Evolutionary conservation across 2,888 invertebrate species (phyloP).

Genomic region (Papilio demoleus): DNA sequence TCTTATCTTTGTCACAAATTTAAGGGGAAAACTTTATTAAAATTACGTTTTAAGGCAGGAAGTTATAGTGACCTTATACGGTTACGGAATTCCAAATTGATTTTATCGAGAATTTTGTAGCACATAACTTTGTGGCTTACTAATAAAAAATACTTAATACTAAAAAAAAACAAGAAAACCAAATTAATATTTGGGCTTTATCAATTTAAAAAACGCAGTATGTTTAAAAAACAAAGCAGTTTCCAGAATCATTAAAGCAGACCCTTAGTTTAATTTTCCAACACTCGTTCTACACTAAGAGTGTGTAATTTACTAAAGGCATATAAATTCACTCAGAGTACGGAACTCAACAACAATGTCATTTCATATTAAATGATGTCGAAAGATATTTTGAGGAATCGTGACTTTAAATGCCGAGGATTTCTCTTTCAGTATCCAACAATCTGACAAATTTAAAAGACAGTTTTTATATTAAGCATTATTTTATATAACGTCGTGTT

Average conservation of each 20-base stretch:
- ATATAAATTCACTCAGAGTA: no score
- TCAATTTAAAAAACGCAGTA: background rate
- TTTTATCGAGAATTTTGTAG: background rate
- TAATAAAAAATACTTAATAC: no score
- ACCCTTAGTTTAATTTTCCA: no score
- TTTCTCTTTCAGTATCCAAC: conserved; percentile 6
- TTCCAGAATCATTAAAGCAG: no score
- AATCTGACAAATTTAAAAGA: background rate
- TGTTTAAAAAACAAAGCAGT: no score
- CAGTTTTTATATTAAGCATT: conserved; percentile 1
- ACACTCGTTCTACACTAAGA: no score
- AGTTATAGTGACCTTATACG: background rate
- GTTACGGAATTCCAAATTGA: background rate
- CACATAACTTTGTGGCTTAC: background rate
- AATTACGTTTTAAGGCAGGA: background rate
- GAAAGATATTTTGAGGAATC: background rate
- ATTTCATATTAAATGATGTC: background rate
- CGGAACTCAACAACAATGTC: background rate
- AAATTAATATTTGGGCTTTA: background rate
- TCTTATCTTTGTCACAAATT: background rate
- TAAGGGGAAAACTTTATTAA: background rate
- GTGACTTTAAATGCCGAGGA: background rate
- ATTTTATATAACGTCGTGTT: background rate
- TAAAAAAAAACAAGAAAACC: no score
- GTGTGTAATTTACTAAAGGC: no score